Conservation (phyloP, 2,113 vertebrate genomes). For the Sigmodon hispidus region DNA sequence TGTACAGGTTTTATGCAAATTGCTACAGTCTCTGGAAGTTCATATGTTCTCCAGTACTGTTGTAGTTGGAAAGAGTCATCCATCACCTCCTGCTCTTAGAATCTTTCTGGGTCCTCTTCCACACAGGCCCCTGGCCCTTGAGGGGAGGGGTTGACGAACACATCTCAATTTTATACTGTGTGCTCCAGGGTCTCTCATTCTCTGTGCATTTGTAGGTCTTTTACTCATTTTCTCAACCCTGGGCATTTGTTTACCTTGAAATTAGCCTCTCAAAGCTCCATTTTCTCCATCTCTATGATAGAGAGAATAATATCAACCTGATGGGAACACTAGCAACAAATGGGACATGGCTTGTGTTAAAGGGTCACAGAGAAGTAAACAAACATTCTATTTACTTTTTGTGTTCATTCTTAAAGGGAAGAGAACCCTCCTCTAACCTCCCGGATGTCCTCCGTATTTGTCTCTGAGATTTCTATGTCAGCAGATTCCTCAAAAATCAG, state of each 20-base stretch:
- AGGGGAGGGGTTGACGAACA: not conserved
- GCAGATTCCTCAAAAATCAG: not conserved
- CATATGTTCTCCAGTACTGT: not conserved
- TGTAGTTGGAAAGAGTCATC: not conserved
- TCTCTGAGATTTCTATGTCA: rapidly evolving
- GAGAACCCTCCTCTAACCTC: not conserved
- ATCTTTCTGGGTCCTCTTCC: not conserved
- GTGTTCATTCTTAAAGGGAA: not conserved
- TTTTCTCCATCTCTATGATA: not conserved
- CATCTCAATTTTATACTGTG: rapidly evolving
- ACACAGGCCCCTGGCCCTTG: not conserved
- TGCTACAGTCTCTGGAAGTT: not conserved
- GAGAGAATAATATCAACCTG: not conserved
- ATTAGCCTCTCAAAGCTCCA: not conserved
- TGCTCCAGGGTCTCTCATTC: not conserved
- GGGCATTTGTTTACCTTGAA: not conserved
- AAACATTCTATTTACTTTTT: rapidly evolving
- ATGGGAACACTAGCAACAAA: not conserved
- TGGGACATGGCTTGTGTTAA: not conserved
- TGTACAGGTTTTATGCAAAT: too few relatives aligned
- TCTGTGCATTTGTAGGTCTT: too few relatives aligned
- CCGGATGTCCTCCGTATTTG: rapidly evolving
- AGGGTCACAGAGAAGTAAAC: not conserved
- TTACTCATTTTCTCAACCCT: not conserved
- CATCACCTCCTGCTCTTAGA: too few relatives aligned